These are phyloP conservation scores for Leptopilina syphax DNA, from an alignment of 2,888 invertebrate species.

Conservation along the genomic window DNA sequence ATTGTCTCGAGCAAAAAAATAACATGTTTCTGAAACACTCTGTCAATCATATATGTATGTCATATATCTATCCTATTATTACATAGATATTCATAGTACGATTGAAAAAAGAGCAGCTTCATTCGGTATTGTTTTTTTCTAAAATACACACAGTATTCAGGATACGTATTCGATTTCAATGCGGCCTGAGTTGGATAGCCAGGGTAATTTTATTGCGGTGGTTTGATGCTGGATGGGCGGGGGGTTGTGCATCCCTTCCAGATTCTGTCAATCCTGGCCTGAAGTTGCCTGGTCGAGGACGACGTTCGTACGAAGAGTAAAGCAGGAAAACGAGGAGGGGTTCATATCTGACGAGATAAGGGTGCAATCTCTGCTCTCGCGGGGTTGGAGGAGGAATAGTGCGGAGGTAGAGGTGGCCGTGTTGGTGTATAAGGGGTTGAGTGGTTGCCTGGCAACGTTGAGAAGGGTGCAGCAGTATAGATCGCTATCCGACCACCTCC, in stretches of 20 bases:
- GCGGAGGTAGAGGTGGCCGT: constrained; percentile 45
- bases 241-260: constrained; percentile 40
- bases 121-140: not conserved
- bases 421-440: constrained; percentile 65
- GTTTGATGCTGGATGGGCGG: constrained; percentile 61
- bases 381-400: constrained; percentile 40
- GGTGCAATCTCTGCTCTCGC: constrained; percentile 64
- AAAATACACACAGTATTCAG: constrained; percentile 21
- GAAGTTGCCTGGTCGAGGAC: constrained; percentile 51
- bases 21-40: constrained; percentile 4
- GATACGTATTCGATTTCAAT: constrained; percentile 30
- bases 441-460: constrained; percentile 68
- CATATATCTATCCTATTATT: not conserved
- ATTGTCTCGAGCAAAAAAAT: not conserved
- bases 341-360: constrained; percentile 69
- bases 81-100: constrained; percentile 19
- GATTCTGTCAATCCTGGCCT: constrained; percentile 36
- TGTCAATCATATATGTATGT: not conserved
- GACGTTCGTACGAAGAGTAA: constrained; percentile 50
- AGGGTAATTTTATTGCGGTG: constrained; percentile 68
- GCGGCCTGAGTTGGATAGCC: constrained; percentile 39
- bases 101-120: constrained; percentile 1
- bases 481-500: constrained; percentile 69
- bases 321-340: constrained; percentile 65
- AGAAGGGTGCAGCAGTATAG: constrained; percentile 70